These are phyloP conservation scores for Amphiprion ocellaris DNA, from an alignment of 2,113 vertebrate species.

Conservation along the genomic window DNA sequence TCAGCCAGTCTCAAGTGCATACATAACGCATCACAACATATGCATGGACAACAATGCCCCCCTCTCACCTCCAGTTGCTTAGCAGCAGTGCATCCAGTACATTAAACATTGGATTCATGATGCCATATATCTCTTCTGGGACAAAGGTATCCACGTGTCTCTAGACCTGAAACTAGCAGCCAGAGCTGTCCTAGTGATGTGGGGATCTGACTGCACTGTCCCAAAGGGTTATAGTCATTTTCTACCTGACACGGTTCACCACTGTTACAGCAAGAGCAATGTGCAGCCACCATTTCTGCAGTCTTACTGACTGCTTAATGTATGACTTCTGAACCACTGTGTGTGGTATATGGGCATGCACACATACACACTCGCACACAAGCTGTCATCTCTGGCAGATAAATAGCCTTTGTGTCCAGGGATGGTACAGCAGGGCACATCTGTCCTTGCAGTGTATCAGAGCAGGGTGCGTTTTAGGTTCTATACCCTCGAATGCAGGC, in stretches of 20 bases:
- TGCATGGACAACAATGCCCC: slow-evolving; percentile 19
- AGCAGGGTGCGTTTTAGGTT: slow-evolving; percentile 37
- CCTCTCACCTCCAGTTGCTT: slow-evolving; percentile 36
- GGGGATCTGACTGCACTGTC: slow-evolving; percentile 3
- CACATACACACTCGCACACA: slow-evolving; percentile 43
- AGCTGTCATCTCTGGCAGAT: slow-evolving; percentile 61
- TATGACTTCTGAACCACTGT: slow-evolving; percentile 13
- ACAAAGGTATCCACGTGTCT: slow-evolving; percentile 45
- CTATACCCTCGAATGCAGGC: neutral
- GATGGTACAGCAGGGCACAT: slow-evolving; percentile 71
- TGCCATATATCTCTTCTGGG: slow-evolving; percentile 52
- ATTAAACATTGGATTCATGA: slow-evolving; percentile 38
- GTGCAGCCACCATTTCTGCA: slow-evolving; percentile 14
- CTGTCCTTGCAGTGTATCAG: slow-evolving; percentile 64
- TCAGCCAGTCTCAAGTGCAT: neutral
- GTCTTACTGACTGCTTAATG: slow-evolving; percentile 8
- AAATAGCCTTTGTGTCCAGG: slow-evolving; percentile 71
- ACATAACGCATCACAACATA: slow-evolving; percentile 13
- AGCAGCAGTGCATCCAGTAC: slow-evolving; percentile 50
- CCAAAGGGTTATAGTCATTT: slow-evolving; percentile 35
- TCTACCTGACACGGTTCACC: slow-evolving; percentile 20
- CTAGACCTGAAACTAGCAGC: slow-evolving; percentile 48
- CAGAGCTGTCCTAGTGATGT: slow-evolving; percentile 12
- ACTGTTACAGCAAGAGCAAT: slow-evolving; percentile 6
- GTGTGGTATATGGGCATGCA: slow-evolving; percentile 21